Percentiles rank a stretch among this genome's conserved stretches.
phyloP scores from a whole-genome alignment of 2,113 vertebrate species.

The Strix aluco region DNA sequence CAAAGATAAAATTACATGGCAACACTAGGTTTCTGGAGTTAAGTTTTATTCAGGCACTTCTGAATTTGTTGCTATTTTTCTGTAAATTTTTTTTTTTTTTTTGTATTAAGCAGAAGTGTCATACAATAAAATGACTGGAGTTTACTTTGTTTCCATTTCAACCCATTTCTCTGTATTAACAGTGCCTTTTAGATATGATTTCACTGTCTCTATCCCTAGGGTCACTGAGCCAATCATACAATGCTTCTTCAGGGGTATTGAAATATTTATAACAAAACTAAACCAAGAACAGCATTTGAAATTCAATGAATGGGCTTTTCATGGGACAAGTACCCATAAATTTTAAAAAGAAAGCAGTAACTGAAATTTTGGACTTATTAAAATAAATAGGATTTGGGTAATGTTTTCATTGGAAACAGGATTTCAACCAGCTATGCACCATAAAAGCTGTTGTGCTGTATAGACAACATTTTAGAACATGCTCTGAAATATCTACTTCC shows the following conservation, averaged over 20 bases:
- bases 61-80: not conserved
- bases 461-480: not conserved
- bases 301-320: not conserved
- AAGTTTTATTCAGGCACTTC: not conserved
- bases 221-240: not conserved
- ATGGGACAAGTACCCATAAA: not conserved
- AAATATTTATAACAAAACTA: slow-evolving; percentile 25
- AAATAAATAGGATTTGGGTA: not conserved
- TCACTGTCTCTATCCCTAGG: not conserved
- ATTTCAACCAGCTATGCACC: not conserved
- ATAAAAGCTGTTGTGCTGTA: not conserved
- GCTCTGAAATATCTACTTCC: not conserved
- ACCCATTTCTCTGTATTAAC: not conserved
- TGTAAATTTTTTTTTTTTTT: not conserved
- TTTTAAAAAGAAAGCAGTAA: not conserved
- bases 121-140: not conserved
- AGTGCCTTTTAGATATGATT: not conserved
- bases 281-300: slow-evolving; percentile 4
- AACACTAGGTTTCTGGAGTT: not conserved
- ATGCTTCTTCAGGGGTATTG: not conserved
- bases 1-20: not conserved
- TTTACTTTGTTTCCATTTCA: not conserved
- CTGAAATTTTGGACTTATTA: not conserved
- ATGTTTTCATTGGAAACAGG: not conserved
- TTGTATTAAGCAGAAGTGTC: not conserved